Evolutionary conservation across 2,888 invertebrate species (phyloP).

Genomic region (Rhabditophanes sp.): DNA sequence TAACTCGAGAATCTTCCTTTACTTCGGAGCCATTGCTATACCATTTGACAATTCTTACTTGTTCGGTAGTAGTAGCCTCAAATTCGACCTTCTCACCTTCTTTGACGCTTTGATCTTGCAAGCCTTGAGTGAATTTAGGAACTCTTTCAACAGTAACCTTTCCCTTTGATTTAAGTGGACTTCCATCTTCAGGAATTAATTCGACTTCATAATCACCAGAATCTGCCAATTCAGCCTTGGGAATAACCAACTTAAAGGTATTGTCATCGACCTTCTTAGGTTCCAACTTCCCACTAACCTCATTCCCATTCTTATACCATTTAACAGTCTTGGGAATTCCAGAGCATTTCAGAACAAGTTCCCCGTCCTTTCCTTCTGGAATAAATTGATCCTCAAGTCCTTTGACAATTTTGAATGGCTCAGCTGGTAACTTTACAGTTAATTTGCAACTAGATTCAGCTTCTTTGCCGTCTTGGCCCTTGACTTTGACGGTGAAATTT

Average conservation of each 20-base stretch:
- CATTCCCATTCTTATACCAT: slow-evolving; percentile 53
- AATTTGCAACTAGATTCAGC: slow-evolving; percentile 34
- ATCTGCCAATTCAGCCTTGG: slow-evolving; percentile 45
- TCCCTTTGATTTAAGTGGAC: slow-evolving; percentile 8
- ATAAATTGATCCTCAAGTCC: slow-evolving; percentile 33
- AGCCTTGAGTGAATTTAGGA: slow-evolving; percentile 14
- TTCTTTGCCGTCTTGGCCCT: slow-evolving; percentile 36
- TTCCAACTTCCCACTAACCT: slow-evolving; percentile 12
- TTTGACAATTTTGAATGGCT: slow-evolving; percentile 9
- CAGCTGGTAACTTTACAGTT: slow-evolving; percentile 20
- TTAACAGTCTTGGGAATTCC: slow-evolving; percentile 66
- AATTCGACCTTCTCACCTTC: slow-evolving; percentile 25
- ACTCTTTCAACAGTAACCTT: slow-evolving; percentile 15
- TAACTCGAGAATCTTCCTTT: slow-evolving; percentile 5
- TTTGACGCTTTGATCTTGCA: slow-evolving; percentile 32
- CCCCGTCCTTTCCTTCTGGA: not conserved
- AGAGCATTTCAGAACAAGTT: slow-evolving; percentile 46
- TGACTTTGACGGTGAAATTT: slow-evolving; percentile 25
- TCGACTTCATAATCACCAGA: slow-evolving; percentile 57
- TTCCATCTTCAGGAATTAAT: slow-evolving; percentile 21
- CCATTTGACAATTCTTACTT: slow-evolving; percentile 38
- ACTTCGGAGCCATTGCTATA: slow-evolving; percentile 21
- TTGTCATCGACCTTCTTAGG: too few relatives aligned
- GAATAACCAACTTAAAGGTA: slow-evolving; percentile 22
- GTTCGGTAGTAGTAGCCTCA: slow-evolving; percentile 41